These are phyloP conservation scores for Lithophane leautieri DNA, from an alignment of 2,888 invertebrate genomes.

Conservation along the genomic window DNA sequence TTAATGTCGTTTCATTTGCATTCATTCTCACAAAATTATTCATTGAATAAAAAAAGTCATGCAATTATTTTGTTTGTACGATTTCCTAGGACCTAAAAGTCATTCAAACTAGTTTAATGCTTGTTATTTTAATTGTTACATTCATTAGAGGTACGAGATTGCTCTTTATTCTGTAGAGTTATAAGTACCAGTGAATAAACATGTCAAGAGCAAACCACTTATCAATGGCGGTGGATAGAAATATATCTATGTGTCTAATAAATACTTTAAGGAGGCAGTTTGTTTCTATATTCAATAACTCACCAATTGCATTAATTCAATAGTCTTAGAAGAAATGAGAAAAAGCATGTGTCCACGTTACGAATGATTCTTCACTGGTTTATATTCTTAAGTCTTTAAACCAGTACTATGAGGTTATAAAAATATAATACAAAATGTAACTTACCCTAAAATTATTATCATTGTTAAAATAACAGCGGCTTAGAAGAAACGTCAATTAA, in stretches of 20 bases:
- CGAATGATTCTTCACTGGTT: neutral
- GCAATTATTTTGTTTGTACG: neutral
- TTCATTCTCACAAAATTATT: neutral
- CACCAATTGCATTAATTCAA: neutral
- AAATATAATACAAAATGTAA: neutral
- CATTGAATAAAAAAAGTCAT: neutral
- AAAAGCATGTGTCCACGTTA: neutral
- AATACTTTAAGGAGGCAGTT: constrained; percentile 21
- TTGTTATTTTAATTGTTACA: neutral
- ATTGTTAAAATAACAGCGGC: neutral
- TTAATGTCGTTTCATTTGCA: neutral
- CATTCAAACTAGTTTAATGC: neutral
- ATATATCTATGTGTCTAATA: constrained; percentile 23
- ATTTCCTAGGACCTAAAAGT: neutral
- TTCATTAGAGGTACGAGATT: constrained; percentile 1
- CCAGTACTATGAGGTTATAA: neutral
- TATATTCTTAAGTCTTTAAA: neutral
- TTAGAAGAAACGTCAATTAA: constrained; percentile 25
- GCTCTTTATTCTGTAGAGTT: constrained; percentile 7
- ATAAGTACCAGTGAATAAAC: constrained; percentile 20
- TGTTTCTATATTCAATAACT: constrained; percentile 6
- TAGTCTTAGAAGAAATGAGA: neutral
- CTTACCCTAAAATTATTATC: neutral
- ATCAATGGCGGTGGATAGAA: constrained; percentile 5
- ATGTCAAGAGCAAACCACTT: constrained; percentile 33